Evolutionary conservation across 2,113 vertebrate species (phyloP).

Genomic region (Nerophis ophidion): DNA sequence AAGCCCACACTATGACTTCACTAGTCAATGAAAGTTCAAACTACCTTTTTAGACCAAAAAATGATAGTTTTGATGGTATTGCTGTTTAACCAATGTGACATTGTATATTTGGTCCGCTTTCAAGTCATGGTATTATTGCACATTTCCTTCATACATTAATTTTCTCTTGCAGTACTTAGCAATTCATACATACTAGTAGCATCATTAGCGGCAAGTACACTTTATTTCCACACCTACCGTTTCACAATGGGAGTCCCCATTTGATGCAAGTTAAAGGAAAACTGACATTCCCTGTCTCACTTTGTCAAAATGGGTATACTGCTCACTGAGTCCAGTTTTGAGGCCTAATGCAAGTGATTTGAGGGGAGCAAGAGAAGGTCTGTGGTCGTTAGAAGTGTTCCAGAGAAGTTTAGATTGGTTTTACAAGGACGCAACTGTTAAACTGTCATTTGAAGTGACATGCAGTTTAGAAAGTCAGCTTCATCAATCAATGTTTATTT

Average conservation of each 20-base stretch:
- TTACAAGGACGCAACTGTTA: conserved; percentile 68
- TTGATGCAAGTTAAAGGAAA: conserved; percentile 17
- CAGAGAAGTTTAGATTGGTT: conserved; percentile 64
- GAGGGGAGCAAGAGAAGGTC: conserved; percentile 41
- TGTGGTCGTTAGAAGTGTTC: conserved; percentile 51
- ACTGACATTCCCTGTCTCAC: neutral
- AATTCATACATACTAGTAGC: neutral
- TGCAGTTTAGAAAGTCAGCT: conserved; percentile 48
- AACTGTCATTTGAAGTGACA: conserved; percentile 55
- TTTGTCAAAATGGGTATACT: conserved; percentile 10
- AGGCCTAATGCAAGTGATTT: conserved; percentile 70
- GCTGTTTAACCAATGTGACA: neutral
- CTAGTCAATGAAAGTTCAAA: neutral
- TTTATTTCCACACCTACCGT: neutral
- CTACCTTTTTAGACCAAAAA: neutral
- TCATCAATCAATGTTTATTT: too few relatives aligned
- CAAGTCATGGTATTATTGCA: neutral
- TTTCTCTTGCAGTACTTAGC: too few relatives aligned
- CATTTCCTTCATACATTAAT: neutral
- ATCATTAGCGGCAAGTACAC: too few relatives aligned
- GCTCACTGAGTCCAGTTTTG: conserved; percentile 20
- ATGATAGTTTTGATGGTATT: neutral
- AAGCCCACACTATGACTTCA: neutral
- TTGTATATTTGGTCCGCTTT: neutral
- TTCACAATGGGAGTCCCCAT: neutral